These are phyloP conservation scores for Bagarius yarrelli DNA, from an alignment of 2,113 vertebrate genomes.

Conservation along the genomic window DNA sequence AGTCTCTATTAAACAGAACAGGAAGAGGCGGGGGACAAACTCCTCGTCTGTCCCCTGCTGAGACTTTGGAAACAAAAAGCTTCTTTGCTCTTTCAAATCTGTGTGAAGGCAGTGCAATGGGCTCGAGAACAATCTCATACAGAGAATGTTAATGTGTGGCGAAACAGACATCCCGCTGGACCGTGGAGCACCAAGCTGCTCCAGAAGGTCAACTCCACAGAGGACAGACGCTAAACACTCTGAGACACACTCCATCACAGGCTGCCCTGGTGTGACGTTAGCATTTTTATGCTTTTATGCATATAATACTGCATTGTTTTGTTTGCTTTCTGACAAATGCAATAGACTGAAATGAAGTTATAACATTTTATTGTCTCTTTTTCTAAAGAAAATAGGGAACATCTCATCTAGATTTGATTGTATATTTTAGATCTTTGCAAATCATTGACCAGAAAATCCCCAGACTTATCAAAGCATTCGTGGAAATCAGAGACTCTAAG, in stretches of 20 bases:
- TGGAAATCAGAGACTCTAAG: neutral
- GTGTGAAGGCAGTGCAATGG: conserved; percentile 30
- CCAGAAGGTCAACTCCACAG: conserved; percentile 47
- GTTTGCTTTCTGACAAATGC: neutral
- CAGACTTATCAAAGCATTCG: neutral
- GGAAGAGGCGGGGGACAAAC: conserved; percentile 27
- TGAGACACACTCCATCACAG: conserved; percentile 14
- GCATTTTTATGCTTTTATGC: no score
- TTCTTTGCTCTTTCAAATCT: conserved; percentile 43
- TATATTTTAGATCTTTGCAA: neutral
- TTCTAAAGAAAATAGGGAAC: no score
- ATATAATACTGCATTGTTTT: no score
- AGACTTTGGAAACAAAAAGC: conserved; percentile 42
- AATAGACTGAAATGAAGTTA: neutral
- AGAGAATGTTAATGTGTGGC: conserved; percentile 47
- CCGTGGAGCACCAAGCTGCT: conserved; percentile 21
- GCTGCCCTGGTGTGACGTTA: neutral
- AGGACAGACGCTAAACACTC: conserved; percentile 32
- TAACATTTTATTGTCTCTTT: neutral
- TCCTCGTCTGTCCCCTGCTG: conserved; percentile 27
- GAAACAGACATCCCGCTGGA: conserved; percentile 35
- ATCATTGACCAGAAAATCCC: neutral
- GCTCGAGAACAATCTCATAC: conserved; percentile 23
- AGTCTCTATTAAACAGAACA: conserved; percentile 39
- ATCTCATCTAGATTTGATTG: neutral